A percentile compares a stretch with the other conserved stretches of the same genome.
phyloP scores from a whole-genome alignment of 1,140 invertebrate species.

The Catajapyx aquilonaris region DNA sequence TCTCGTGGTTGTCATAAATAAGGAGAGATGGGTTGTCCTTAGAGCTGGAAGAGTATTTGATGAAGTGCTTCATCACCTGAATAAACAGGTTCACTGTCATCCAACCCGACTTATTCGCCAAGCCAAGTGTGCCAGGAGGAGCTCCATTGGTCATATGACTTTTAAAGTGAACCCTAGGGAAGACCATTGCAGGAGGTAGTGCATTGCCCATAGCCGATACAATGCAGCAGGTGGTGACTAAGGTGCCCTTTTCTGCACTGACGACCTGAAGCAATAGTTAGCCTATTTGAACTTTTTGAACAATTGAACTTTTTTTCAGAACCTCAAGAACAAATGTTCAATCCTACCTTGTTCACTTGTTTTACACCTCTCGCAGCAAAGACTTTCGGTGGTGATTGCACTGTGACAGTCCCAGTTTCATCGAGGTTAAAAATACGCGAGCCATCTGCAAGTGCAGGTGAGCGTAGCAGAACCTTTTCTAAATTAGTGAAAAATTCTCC shows the following conservation, averaged over 20 bases:
- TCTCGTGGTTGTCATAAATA: constrained; percentile 13
- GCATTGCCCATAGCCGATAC: constrained; percentile 9
- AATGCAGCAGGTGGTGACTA: constrained; percentile 1
- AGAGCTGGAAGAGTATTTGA: constrained; percentile 11
- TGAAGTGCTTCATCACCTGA: constrained; percentile 24
- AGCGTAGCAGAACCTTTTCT: constrained; percentile 2
- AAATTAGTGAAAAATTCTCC: constrained; percentile 3
- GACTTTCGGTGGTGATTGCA: constrained; percentile 4
- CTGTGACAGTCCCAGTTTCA: constrained; percentile 5
- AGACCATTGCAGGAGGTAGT: constrained; percentile 10
- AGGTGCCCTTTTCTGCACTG: background rate
- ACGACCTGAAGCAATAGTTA: too few relatives aligned
- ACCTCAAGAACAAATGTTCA: background rate
- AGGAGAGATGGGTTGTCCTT: constrained; percentile 9
- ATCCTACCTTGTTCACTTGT: constrained; percentile 6
- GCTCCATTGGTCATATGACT: constrained; percentile 15
- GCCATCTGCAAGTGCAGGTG: too few relatives aligned
- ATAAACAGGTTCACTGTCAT: constrained; percentile 22
- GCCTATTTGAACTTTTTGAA: too few relatives aligned
- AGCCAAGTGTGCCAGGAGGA: constrained; percentile 19
- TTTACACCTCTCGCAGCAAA: constrained; percentile 5
- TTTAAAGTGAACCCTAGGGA: constrained; percentile 11
- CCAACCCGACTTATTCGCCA: constrained; percentile 20
- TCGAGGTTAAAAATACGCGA: constrained; percentile 5
- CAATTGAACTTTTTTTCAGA: background rate